phyloP scores from a whole-genome alignment of 2,113 vertebrate species.

The Oreochromis tanganicae region DNA sequence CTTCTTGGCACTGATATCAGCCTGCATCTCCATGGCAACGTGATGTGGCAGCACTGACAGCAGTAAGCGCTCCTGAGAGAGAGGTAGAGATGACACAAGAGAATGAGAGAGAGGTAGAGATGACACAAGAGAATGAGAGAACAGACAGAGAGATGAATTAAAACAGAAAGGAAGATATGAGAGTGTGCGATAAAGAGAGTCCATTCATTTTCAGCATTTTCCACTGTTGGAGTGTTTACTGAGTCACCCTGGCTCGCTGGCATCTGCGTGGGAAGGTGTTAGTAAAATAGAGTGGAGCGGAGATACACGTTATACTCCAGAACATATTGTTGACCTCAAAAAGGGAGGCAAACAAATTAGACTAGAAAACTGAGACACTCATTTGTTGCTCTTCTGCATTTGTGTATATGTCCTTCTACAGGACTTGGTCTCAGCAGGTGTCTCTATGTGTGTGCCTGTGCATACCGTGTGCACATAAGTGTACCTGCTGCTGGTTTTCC shows the following conservation, averaged over 20 bases:
- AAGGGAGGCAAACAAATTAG: slow-evolving; percentile 40
- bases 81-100: background rate
- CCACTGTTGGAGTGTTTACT: slow-evolving; percentile 24
- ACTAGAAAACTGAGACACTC: slow-evolving; percentile 8
- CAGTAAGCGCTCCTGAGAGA: slow-evolving; percentile 87
- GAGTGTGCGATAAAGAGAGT: background rate
- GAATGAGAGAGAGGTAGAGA: background rate
- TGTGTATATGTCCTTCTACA: background rate
- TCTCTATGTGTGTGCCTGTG: background rate
- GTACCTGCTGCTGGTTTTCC: slow-evolving; percentile 96
- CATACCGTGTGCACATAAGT: background rate
- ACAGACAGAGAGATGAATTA: background rate
- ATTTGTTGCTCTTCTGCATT: slow-evolving; percentile 51
- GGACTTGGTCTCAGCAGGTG: background rate
- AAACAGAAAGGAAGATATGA: background rate
- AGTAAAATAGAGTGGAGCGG: slow-evolving; percentile 34
- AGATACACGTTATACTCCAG: slow-evolving; percentile 26
- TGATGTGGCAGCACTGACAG: slow-evolving; percentile 93
- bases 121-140: background rate
- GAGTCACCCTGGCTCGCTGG: slow-evolving; percentile 53
- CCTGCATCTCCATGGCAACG: slow-evolving; percentile 99
- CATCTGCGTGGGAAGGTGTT: slow-evolving; percentile 58
- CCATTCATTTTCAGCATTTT: slow-evolving; percentile 52
- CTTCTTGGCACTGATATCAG: slow-evolving; percentile 96
- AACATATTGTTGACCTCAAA: slow-evolving; percentile 59